phyloP scores from a whole-genome alignment of 1,140 invertebrate species.

The Brachionus manjavacas region DNA sequence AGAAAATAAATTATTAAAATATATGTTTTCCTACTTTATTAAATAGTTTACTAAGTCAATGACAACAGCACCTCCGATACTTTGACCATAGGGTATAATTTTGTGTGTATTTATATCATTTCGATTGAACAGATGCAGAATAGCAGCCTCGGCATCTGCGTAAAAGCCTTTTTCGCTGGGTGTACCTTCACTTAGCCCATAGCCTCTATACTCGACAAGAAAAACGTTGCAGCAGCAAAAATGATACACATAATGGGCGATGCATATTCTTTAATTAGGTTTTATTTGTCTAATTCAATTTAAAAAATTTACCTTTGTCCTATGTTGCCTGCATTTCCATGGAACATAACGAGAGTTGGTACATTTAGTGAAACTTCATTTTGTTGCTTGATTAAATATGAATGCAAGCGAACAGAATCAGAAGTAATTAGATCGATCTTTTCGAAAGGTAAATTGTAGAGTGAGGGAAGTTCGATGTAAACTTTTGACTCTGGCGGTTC shows the following conservation, averaged over 20 bases:
- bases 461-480: constrained; percentile 75
- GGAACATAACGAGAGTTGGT: constrained; percentile 25
- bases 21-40: background rate
- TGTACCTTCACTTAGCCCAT: constrained; percentile 81
- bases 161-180: constrained; percentile 78
- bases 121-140: constrained; percentile 74
- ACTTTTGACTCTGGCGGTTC: constrained; percentile 76
- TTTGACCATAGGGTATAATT: constrained; percentile 87
- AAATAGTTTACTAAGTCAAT: constrained; percentile 73
- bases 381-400: constrained; percentile 14
- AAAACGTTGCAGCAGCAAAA: constrained; percentile 76
- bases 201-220: constrained; percentile 86
- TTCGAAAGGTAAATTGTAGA: constrained; percentile 76
- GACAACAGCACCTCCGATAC: constrained; percentile 77
- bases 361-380: background rate
- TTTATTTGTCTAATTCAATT: background rate
- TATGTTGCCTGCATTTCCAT: constrained; percentile 37
- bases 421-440: constrained; percentile 61
- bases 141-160: constrained; percentile 76
- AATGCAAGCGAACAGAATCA: constrained; percentile 1
- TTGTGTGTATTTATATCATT: constrained; percentile 73
- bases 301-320: constrained; percentile 6
- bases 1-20: too few species aligned
- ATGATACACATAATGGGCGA: constrained; percentile 72
- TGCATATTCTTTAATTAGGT: constrained; percentile 67